Evolutionary conservation across 2,797 vertebrate genomes (phyloP), one percentile per base, ranked within the genome.

Genomic region (Mormyrops boulengeri): DNA sequence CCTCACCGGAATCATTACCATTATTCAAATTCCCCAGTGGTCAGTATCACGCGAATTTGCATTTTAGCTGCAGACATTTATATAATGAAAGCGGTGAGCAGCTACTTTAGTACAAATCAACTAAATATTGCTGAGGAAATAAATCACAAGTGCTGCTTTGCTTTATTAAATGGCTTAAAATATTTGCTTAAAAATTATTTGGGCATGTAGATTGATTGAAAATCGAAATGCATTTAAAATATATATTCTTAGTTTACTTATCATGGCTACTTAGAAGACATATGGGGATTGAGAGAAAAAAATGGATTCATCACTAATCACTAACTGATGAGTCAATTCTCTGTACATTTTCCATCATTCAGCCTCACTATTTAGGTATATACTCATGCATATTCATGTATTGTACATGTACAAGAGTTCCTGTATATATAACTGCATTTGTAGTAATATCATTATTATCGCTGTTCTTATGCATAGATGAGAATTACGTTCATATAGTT

Each of bases 1-100:
- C 14, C 30, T 69, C 57, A 0, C 19, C 19, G 7, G 73, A 84
- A 87, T 85, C 34, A 85, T 73, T 47, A n/a, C 26, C 80, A 85
- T 86, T 52, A 62, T 87, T 86, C 84, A 38, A 55, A 87, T 57
- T 89, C 84, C 26, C n/a, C 88, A 82, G 44, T 14, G 88, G 88
- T 69, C 57, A 88, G 44, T 44, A 22, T 66, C 82, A 49, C 57
- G 14, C 19, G 2, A 19, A 69, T 86, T 87, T 73, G 57, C 84
- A 87, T 53, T n/a, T 19, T 38, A 30, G 47, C 44, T 52, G 84
- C 52, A 4, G 47, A 55, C 6, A n/a, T 87, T 87, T 69, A 69
- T 66, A n/a, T 34, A 50, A 66, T 26, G 34, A 22, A 66, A 49
- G 22, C 1, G 19, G 12, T 85, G 44, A 85, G 53, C 41, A 44